Evolutionary conservation across 2,113 vertebrate genomes (phyloP), one percentile per base, ranked within the genome.

Genomic region (Plotosus lineatus): DNA sequence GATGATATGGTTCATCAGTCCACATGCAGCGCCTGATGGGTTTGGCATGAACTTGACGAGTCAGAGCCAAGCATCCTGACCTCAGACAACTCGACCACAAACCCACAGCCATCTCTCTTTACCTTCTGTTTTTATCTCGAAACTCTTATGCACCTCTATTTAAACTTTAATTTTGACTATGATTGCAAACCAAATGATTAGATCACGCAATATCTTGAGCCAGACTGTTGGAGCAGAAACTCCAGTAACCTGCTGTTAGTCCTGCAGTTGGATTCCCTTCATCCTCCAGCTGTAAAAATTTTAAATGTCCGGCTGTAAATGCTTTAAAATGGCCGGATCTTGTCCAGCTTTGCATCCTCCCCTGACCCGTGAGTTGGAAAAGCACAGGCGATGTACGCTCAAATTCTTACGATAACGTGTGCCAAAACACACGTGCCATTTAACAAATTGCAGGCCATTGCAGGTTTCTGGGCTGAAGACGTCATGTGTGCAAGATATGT

Each of bases 251-350:
- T 80, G 44, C 65, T 75, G 61, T 63, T 44, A 40, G 55, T 9
- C 21, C 50, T 77, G 38, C 73, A 77, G 58, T 81, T 23, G 44
- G 53, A n/a, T 71, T 21, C 46, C 38, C 61, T 74, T 44, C 51
- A n/a, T 73, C 66, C 77, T 55, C 4, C 26, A 36, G 78, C 75
- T 80, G 66, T 77, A 77, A 85, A 83, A 73, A 81, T 81, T 79
- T 85, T 83, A 73, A 85, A 80, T 77, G 84, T 81, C 79, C 81
- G n/a, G 78, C 75, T 80, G 66, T 77, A 77, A 85, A 83, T 77
- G 84, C 78, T 79, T 85, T 83, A 73, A 85, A 80, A 73, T 77
- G 84, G 74, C 78, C 26, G 44, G 58, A 69, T 38, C 14, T n/a
- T 4, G 36, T 63, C 44, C 61, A 63, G 21, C 44, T 77, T 50